phyloP scores from a whole-genome alignment of 2,797 vertebrate genomes.

The Microhierax caerulescens region DNA sequence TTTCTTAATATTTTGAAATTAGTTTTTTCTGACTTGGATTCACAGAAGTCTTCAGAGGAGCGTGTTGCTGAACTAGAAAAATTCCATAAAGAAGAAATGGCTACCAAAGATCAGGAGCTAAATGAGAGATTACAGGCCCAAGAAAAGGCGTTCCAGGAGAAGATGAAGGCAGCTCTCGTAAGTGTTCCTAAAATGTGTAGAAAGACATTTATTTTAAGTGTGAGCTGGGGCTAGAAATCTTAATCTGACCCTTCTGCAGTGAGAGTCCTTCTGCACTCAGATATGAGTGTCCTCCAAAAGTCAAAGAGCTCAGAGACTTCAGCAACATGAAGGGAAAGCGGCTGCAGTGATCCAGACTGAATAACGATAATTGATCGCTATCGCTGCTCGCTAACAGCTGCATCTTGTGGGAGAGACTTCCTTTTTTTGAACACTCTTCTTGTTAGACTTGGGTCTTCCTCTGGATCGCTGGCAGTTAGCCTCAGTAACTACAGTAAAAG shows the following conservation, averaged over 20 bases:
- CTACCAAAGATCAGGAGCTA: conserved; percentile 85
- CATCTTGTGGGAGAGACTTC: neutral
- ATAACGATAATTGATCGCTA: neutral
- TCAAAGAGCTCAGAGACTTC: neutral
- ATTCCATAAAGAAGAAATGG: conserved; percentile 82
- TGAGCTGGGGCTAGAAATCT: neutral
- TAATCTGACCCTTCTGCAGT: neutral
- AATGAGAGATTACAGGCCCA: conserved; percentile 66
- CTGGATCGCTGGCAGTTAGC: neutral
- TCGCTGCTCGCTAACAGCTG: neutral
- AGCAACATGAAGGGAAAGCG: neutral
- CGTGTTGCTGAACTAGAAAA: conserved; percentile 83
- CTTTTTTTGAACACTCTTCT: neutral
- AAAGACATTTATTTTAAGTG: neutral
- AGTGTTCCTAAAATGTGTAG: conserved; percentile 30
- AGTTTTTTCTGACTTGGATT: conserved; percentile 2
- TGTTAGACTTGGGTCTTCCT: neutral
- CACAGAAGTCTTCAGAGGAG: conserved; percentile 89
- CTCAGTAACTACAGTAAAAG: neutral
- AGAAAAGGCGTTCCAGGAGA: conserved; percentile 73
- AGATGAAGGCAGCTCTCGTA: conserved; percentile 86
- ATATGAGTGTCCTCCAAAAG: neutral
- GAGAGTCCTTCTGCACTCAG: neutral
- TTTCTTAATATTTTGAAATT: neutral
- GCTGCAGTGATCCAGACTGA: neutral